Evolutionary conservation across 1,140 invertebrate genomes (phyloP).

Genomic region (Wasmannia auropunctata): DNA sequence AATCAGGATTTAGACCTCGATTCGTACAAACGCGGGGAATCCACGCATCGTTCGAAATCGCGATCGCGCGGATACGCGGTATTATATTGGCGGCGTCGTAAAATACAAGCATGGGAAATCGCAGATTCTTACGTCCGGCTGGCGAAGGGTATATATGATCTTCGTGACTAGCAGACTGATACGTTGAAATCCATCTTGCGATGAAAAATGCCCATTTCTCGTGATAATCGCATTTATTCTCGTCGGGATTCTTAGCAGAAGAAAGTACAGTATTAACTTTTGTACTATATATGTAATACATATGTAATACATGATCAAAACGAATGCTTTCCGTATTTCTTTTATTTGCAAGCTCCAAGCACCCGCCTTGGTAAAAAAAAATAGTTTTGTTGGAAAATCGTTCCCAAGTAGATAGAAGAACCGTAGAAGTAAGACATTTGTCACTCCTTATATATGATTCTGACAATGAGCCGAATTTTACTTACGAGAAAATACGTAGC

Average conservation of each 20-base stretch:
- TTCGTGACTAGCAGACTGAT: constrained; percentile 1
- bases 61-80: background rate
- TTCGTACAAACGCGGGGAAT: background rate
- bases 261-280: background rate
- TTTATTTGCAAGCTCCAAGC: no score
- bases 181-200: background rate
- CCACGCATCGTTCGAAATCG: background rate
- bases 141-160: background rate
- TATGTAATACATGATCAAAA: no score
- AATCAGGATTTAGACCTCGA: constrained; percentile 9
- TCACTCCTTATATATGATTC: no score
- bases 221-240: background rate
- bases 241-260: background rate
- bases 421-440: no score
- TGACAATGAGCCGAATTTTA: no score
- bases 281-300: background rate
- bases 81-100: background rate
- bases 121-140: background rate
- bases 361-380: no score
- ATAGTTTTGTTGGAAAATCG: no score
- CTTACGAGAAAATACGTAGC: no score
- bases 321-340: no score
- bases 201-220: background rate
- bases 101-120: background rate
- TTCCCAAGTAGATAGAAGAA: no score